Conservation (phyloP, 2,797 vertebrate species). For the Meriones psammophilus region DNA sequence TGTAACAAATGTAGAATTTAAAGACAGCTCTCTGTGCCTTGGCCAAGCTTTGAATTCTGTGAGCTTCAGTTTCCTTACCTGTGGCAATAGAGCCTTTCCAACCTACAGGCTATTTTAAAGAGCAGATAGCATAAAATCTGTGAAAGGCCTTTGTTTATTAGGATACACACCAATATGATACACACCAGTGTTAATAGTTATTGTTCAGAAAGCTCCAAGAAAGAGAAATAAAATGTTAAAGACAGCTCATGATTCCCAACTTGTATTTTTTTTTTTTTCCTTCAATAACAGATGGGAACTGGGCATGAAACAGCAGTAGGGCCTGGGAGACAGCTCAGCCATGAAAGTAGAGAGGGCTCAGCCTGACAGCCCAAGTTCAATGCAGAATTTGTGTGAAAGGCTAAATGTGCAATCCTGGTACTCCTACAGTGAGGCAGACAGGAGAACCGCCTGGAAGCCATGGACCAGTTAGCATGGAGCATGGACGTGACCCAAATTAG, state of each 20-base stretch:
- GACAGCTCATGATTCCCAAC: not conserved
- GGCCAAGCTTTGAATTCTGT: not conserved
- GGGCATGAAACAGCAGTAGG: not conserved
- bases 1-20: not conserved
- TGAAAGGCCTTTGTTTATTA: slow-evolving; percentile 46
- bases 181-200: slow-evolving; percentile 27
- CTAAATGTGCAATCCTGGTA: not conserved
- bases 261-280: slow-evolving; percentile 13
- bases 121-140: not conserved
- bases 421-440: not conserved
- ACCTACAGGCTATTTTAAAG: not conserved
- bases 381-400: not conserved
- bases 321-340: not conserved
- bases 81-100: not conserved
- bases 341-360: not conserved
- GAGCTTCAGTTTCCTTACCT: slow-evolving; percentile 41
- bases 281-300: not conserved
- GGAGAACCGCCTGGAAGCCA: not conserved
- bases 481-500: not conserved
- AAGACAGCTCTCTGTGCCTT: not conserved
- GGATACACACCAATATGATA: not conserved
- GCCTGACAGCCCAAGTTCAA: not conserved
- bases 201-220: slow-evolving; percentile 34
- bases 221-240: slow-evolving; percentile 60
- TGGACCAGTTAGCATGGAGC: not conserved